Evolutionary conservation across 2,113 vertebrate species (phyloP), one percentile per base, ranked within the genome.

Genomic region (Onychostruthus taczanowskii): DNA sequence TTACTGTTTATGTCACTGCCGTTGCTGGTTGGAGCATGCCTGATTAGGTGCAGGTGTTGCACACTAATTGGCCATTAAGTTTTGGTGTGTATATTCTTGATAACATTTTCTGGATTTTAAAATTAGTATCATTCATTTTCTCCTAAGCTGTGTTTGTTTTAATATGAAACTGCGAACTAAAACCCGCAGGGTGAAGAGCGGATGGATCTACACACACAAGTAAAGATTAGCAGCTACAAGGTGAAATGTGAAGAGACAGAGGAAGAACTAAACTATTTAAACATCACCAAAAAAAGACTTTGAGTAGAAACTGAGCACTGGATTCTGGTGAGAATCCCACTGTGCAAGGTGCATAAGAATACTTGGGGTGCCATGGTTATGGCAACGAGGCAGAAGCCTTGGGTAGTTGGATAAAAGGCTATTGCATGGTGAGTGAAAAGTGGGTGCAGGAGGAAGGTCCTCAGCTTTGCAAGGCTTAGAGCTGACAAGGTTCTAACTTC

Each of bases 11-110:
- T 55, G 61, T 86, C 64, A 70, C 20, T 87, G 37, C 33, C 21
- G 8, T 19, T 56, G 44, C 69, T 79, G 84, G 33, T 44, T 85
- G 78, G 56, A 68, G 35, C 39, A 89, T 61, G 56, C 17, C 62
- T 94, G 74, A 87, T 91, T 87, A 93, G 56, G 19, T 82, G 77
- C 87, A 91, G 87, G 59, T 95, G 84, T 92, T 92, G 43, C 62
- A 64, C 52, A 47, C 77, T 89, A 93, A 89, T 89, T 94, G n/a
- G 24, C 39, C 61, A 67, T 95, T 89, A 89, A 67, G 7, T 75
- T 94, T 96, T 87, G 80, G 30, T 6, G 3, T 75, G 24, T 50
- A 10, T 75, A 35, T 72, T 87, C 82, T 55, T 68, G 61, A 87
- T 82, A 78, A 52, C 44, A 61, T 79, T 79, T 95, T 44, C 43